Conservation (phyloP, 2,113 vertebrate genomes). For the Hiodon alosoides region DNA sequence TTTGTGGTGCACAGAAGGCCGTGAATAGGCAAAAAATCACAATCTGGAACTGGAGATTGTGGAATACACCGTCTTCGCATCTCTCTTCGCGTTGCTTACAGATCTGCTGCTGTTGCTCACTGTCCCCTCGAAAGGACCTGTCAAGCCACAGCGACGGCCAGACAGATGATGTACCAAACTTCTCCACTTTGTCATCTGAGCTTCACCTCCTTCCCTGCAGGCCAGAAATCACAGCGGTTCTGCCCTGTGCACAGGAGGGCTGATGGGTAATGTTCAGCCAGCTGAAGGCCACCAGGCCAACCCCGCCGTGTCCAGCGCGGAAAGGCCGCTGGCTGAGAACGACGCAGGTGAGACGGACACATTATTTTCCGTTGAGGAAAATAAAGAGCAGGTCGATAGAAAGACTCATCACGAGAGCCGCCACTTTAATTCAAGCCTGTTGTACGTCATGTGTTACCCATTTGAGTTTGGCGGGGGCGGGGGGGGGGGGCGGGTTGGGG, state of each 20-base stretch:
- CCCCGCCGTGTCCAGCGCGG: too few species aligned
- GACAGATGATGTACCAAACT: slow-evolving; percentile 56
- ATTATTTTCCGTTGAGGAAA: too few species aligned
- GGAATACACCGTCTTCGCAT: background rate
- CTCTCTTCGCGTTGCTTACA: slow-evolving; percentile 45
- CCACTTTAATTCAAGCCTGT: too few species aligned
- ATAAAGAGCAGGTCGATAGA: too few species aligned
- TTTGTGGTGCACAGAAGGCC: too few species aligned
- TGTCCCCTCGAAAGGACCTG: slow-evolving; percentile 39
- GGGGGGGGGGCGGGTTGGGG: too few species aligned
- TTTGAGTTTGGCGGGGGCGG: too few species aligned
- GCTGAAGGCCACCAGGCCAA: background rate
- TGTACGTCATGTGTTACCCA: slow-evolving; percentile 31
- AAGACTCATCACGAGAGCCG: background rate
- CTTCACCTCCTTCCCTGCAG: slow-evolving; percentile 26
- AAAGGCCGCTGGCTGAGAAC: too few species aligned
- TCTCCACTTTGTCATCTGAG: slow-evolving; percentile 31
- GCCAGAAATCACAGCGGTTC: too few species aligned
- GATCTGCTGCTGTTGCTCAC: slow-evolving; percentile 34
- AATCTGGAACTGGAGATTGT: too few species aligned
- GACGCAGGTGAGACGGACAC: too few species aligned
- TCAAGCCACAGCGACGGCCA: slow-evolving; percentile 50
- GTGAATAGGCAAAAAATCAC: too few species aligned
- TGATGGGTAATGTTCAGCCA: slow-evolving; percentile 32
- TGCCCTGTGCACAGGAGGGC: background rate